A percentile compares a stretch with the other conserved stretches of the same genome.
Evolutionary conservation across 2,113 vertebrate species (phyloP).

Genomic region (Anas platyrhynchos): DNA sequence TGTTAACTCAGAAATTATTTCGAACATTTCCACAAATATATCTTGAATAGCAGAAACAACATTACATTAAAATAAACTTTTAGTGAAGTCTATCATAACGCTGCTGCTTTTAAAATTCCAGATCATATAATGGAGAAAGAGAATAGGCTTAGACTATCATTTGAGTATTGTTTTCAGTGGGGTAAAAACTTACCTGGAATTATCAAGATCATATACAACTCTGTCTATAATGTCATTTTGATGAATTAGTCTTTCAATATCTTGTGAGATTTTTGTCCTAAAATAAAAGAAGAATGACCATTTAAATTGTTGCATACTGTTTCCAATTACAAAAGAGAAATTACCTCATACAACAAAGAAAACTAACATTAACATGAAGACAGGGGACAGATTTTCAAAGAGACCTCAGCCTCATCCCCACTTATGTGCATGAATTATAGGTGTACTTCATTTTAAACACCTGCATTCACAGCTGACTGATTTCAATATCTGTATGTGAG

Average conservation of each 20-base stretch:
- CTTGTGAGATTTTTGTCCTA: constrained; percentile 97
- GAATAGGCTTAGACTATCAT: background rate
- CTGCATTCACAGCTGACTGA: background rate
- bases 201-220: constrained; percentile 94
- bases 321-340: background rate
- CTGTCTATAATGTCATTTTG: constrained; percentile 94
- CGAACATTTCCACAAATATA: background rate
- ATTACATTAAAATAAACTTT: background rate
- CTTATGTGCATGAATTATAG: background rate
- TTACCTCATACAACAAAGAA: background rate
- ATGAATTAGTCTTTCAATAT: constrained; percentile 97
- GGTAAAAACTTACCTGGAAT: constrained; percentile 81
- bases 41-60: background rate
- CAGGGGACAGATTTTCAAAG: background rate
- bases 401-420: background rate
- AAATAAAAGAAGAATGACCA: constrained; percentile 52
- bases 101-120: background rate
- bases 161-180: background rate
- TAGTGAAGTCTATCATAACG: background rate
- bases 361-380: background rate
- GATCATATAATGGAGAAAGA: background rate
- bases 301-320: background rate
- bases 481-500: background rate
- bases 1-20: background rate
- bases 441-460: background rate